phyloP scores from a whole-genome alignment of 2,888 invertebrate species.

The Epinotia bilunana region DNA sequence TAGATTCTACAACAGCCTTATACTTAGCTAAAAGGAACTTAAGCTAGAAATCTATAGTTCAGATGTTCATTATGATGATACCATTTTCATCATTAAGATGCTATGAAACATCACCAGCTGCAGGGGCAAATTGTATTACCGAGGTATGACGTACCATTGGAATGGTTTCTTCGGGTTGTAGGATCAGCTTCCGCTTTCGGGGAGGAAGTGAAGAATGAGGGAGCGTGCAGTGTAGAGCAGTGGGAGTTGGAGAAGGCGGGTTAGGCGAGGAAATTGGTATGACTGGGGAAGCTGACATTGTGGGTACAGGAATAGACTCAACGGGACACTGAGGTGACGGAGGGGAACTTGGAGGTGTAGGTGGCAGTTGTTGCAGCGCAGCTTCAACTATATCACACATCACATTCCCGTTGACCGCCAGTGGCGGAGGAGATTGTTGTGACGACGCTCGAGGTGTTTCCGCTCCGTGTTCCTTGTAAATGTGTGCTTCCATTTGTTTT shows the following conservation, averaged over 20 bases:
- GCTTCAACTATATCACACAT: slow-evolving; percentile 78
- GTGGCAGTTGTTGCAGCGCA: slow-evolving; percentile 81
- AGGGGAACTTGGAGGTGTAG: slow-evolving; percentile 85
- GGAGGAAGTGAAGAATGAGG: slow-evolving; percentile 87
- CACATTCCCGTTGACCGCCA: slow-evolving; percentile 68
- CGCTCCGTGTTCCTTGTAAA: slow-evolving; percentile 84
- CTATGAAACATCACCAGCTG: slow-evolving; percentile 80
- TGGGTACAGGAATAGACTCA: slow-evolving; percentile 61
- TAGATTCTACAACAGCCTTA: slow-evolving; percentile 40
- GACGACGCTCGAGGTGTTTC: slow-evolving; percentile 76
- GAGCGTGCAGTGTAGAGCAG: slow-evolving; percentile 64
- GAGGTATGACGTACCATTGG: slow-evolving; percentile 84
- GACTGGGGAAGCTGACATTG: slow-evolving; percentile 61
- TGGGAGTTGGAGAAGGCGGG: slow-evolving; percentile 78
- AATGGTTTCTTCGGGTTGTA: slow-evolving; percentile 83
- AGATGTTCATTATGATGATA: slow-evolving; percentile 16
- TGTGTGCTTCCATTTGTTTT: slow-evolving; percentile 95
- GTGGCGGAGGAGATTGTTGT: slow-evolving; percentile 62
- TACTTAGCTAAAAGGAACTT: slow-evolving; percentile 19
- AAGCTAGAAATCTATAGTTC: slow-evolving; percentile 16
- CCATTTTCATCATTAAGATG: slow-evolving; percentile 24
- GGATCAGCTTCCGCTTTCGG: slow-evolving; percentile 91
- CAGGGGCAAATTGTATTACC: slow-evolving; percentile 94
- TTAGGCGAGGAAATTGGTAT: slow-evolving; percentile 81
- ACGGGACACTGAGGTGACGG: slow-evolving; percentile 77